Evolutionary conservation across 2,888 invertebrate genomes (phyloP), one percentile per base, ranked within the genome.

Genomic region (Meganola albula): DNA sequence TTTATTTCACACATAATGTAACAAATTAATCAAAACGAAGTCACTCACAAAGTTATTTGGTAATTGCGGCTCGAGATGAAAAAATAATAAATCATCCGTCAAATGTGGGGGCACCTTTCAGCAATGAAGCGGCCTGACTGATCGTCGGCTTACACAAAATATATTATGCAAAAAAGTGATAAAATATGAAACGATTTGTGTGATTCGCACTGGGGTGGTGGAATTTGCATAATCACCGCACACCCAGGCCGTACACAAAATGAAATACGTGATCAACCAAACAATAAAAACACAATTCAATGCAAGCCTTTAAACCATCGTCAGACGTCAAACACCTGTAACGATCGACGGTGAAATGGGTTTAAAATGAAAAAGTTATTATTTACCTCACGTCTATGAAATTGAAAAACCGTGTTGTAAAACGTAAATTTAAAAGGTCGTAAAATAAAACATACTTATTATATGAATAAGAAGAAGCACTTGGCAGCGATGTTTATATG

Each of bases 141-240:
- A 77, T 77, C 63, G 67, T 53, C 48, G 62, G 73, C 69, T 70
- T 68, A 74, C 62, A 63, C 57, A 65, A 73, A 74, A 74, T 72
- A 64, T 68, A 69, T 72, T 69, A 72, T 72, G 69, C 63, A 70
- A 73, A 75, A 74, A 69, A 68, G 63, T 74, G 69, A 73, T 74
- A 75, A 77, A 77, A 79, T 74, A 72, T 74, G 65, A 75, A 74
- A 75, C 70, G 76, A 74, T 79, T 80, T 78, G 76, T 75, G 69
- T 69, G 71, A 74, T 72, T 75, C 68, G 63, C 58, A 55, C 58
- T 60, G 63, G 56, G 66, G 62, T 58, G 65, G 58, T 43, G 44
- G 53, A 57, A 79, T 80, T 76, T 77, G 56, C 78, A 79, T 80
- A 79, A 79, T 80, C 75, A 77, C 72, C 66, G 60, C 48, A 60